Percentiles rank a stretch among this genome's conserved stretches.
These are phyloP conservation scores for Thrips palmi DNA, from an alignment of 1,140 invertebrate species.

Conservation along the genomic window DNA sequence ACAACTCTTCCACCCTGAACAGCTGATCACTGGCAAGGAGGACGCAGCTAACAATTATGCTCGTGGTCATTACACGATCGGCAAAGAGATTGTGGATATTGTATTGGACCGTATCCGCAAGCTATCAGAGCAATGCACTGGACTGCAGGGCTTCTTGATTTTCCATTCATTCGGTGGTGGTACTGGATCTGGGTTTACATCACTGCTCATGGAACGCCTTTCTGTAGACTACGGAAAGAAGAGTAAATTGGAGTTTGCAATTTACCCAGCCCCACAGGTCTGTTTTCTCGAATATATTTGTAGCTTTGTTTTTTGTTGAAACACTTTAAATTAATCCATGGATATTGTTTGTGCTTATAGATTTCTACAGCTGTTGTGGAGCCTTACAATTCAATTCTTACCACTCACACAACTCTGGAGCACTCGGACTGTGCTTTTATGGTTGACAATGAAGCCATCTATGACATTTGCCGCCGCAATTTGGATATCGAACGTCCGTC, in stretches of 20 bases:
- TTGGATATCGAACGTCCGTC: slow-evolving; percentile 76
- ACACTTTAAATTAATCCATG: slow-evolving; percentile 6
- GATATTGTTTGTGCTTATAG: slow-evolving; percentile 12
- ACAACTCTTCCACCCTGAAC: slow-evolving; percentile 40
- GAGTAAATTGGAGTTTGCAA: slow-evolving; percentile 45
- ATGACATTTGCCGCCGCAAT: slow-evolving; percentile 77
- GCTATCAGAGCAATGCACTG: slow-evolving; percentile 61
- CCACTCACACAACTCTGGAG: slow-evolving; percentile 39
- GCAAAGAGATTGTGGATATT: slow-evolving; percentile 54
- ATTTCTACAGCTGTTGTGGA: slow-evolving; percentile 47
- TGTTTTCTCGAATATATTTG: slow-evolving; percentile 23
- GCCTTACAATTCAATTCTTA: slow-evolving; percentile 45
- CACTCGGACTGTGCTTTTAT: slow-evolving; percentile 50
- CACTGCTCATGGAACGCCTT: slow-evolving; percentile 44
- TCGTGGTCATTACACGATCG: slow-evolving; percentile 50
- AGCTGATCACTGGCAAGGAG: slow-evolving; percentile 41
- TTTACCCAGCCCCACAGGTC: slow-evolving; percentile 47
- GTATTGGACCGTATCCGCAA: slow-evolving; percentile 51
- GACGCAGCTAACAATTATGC: slow-evolving; percentile 50
- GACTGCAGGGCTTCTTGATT: slow-evolving; percentile 63
- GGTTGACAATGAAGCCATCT: slow-evolving; percentile 81
- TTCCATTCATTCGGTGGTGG: slow-evolving; percentile 85
- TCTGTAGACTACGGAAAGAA: slow-evolving; percentile 51
- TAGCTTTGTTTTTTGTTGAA: slow-evolving; percentile 21
- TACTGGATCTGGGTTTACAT: slow-evolving; percentile 57